A percentile compares a stretch with the other conserved stretches of the same genome.
phyloP scores from a whole-genome alignment of 2,797 vertebrate species.

The Linurgus olivaceus region DNA sequence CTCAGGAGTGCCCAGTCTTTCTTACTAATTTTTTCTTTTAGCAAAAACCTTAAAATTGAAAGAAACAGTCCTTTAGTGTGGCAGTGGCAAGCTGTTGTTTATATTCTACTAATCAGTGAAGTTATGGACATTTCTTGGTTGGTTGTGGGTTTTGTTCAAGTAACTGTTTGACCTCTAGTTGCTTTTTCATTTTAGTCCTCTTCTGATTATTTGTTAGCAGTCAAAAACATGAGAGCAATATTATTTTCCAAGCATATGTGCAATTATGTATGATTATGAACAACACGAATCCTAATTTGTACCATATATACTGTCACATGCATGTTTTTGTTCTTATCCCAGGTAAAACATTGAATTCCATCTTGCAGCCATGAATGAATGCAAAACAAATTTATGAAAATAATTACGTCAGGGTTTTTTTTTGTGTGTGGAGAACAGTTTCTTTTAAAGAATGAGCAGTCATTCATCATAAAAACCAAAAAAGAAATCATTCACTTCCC shows the following conservation, averaged over 20 bases:
- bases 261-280: slow-evolving; percentile 10
- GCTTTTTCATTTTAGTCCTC: not conserved
- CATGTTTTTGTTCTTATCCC: not conserved
- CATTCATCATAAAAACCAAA: not conserved
- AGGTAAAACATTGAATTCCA: not conserved
- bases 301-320: not conserved
- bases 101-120: not conserved
- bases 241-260: slow-evolving; percentile 30
- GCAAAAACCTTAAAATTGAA: not conserved
- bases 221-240: not conserved
- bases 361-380: not conserved
- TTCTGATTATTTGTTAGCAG: not conserved
- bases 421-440: not conserved
- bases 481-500: not conserved
- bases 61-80: not conserved
- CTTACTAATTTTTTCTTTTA: not conserved
- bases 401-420: not conserved
- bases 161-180: not conserved
- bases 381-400: not conserved
- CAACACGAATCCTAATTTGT: not conserved
- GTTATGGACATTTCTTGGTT: not conserved
- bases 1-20: not conserved
- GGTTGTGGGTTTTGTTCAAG: not conserved
- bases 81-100: not conserved
- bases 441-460: not conserved